phyloP scores from a whole-genome alignment of 2,113 vertebrate species.

The Antigone vipio region DNA sequence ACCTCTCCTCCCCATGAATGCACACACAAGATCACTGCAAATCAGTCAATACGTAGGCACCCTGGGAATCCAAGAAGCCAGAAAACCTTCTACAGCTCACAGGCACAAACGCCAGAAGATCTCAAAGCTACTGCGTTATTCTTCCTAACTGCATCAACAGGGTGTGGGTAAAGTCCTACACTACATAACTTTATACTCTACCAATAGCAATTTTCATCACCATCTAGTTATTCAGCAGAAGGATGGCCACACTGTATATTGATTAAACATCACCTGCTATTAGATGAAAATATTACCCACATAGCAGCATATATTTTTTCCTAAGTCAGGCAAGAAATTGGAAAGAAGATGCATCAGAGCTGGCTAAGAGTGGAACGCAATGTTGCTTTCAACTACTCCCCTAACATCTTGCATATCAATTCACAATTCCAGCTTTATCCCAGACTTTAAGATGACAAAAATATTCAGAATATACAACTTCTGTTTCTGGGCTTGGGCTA shows the following conservation, averaged over 20 bases:
- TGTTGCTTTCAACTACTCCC: not conserved
- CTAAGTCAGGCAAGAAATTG: not conserved
- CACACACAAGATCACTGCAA: not conserved
- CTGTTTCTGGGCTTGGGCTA: not conserved
- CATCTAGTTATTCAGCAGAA: not conserved
- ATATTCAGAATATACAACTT: not conserved
- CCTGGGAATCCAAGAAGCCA: not conserved
- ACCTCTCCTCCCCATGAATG: not conserved
- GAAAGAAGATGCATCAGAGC: not conserved
- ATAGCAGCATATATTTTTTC: not conserved
- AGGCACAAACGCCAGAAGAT: not conserved
- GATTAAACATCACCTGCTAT: not conserved
- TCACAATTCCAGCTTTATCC: not conserved
- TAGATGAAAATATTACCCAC: not conserved
- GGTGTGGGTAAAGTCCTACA: not conserved
- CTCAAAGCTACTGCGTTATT: not conserved
- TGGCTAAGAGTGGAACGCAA: not conserved
- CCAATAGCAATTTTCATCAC: not conserved
- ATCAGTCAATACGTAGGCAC: not conserved
- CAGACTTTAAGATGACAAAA: not conserved
- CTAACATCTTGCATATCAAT: not conserved
- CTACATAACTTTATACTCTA: not conserved
- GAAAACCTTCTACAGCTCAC: not conserved
- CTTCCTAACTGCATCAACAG: not conserved
- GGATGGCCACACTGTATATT: not conserved